phyloP scores from a whole-genome alignment of 2,797 vertebrate genomes.

The Monodelphis domestica region DNA sequence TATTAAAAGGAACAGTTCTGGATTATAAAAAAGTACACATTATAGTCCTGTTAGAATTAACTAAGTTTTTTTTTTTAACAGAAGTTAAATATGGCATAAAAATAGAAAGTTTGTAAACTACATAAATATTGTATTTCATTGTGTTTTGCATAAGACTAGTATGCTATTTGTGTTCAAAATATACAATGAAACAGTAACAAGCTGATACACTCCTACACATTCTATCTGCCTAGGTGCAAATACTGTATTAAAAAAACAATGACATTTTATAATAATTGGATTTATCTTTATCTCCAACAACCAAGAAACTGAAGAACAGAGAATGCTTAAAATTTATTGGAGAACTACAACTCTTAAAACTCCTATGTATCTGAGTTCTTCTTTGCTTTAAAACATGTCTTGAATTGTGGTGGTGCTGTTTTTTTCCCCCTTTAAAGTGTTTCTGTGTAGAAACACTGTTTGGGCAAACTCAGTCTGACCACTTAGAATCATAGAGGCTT shows the following conservation, averaged over 20 bases:
- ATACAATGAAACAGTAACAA: slow-evolving; percentile 7
- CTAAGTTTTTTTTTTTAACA: no score
- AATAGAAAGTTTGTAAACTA: background rate
- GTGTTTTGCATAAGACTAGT: slow-evolving; percentile 2
- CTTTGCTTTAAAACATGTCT: background rate
- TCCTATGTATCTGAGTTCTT: background rate
- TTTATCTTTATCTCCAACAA: slow-evolving; percentile 17
- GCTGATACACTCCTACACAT: slow-evolving; percentile 3
- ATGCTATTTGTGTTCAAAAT: background rate
- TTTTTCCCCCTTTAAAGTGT: no score
- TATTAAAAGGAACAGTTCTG: slow-evolving; percentile 57
- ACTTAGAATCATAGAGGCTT: background rate
- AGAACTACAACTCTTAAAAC: background rate
- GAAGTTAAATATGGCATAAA: slow-evolving; percentile 16
- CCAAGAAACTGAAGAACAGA: slow-evolving; percentile 32
- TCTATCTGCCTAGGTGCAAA: slow-evolving; percentile 22
- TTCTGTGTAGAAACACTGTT: background rate
- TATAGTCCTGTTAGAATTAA: background rate
- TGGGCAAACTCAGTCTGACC: background rate
- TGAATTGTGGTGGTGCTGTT: no score
- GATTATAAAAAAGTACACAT: background rate
- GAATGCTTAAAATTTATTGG: background rate
- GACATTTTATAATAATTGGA: background rate
- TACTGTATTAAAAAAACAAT: background rate
- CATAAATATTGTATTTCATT: background rate